Percentiles rank a stretch among this genome's conserved stretches.
Conservation (phyloP, 2,888 invertebrate species). For the Machimus atricapillus region DNA sequence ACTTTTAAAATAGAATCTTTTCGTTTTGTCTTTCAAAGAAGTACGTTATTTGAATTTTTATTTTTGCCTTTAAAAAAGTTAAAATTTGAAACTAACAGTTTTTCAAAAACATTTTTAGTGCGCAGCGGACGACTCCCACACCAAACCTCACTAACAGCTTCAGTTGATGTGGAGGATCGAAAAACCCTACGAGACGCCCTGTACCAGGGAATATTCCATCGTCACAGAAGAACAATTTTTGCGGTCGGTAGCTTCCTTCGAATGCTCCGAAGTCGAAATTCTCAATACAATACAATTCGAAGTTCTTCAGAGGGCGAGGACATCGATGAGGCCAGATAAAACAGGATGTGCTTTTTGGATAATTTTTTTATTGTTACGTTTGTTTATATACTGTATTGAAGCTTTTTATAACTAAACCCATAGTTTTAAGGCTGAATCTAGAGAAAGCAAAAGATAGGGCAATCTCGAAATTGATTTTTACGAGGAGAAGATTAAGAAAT, state of each 20-base stretch:
- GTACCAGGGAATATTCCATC: slow-evolving; percentile 80
- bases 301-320: slow-evolving; percentile 63
- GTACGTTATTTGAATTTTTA: not conserved
- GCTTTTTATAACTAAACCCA: slow-evolving; percentile 26
- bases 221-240: slow-evolving; percentile 77
- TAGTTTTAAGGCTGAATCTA: slow-evolving; percentile 18
- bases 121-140: slow-evolving; percentile 65
- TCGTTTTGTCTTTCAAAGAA: not conserved
- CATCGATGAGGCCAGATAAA: slow-evolving; percentile 62
- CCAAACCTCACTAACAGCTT: slow-evolving; percentile 69
- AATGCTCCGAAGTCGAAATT: slow-evolving; percentile 77
- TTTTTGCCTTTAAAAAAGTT: not conserved
- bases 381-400: slow-evolving; percentile 25
- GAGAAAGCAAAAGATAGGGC: not conserved
- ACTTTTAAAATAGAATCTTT: not conserved
- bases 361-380: slow-evolving; percentile 15
- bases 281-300: slow-evolving; percentile 78
- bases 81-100: not conserved
- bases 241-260: slow-evolving; percentile 77
- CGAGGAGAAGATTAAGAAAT: not conserved
- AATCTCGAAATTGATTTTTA: not conserved
- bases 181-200: slow-evolving; percentile 76
- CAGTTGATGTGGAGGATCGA: slow-evolving; percentile 71
- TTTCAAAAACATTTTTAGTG: slow-evolving; percentile 31
- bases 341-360: slow-evolving; percentile 44